phyloP scores from a whole-genome alignment of 2,888 invertebrate species.

The Glaucopsyche alexis region DNA sequence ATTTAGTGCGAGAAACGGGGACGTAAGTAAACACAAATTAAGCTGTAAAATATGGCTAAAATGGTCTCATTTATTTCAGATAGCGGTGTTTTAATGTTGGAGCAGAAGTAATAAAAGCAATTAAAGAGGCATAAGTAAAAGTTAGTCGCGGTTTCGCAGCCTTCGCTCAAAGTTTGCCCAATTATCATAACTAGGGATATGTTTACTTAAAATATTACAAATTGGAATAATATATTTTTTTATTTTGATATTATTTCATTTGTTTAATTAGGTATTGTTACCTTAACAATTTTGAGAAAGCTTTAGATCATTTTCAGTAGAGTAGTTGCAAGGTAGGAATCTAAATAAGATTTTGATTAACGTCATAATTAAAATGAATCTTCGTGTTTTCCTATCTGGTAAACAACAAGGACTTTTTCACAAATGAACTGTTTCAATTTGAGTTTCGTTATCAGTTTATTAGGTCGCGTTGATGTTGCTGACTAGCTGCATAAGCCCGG shows the following conservation, averaged over 20 bases:
- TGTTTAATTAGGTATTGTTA: neutral
- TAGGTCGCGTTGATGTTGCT: slow-evolving; percentile 2
- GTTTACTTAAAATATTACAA: slow-evolving; percentile 30
- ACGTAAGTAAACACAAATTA: slow-evolving; percentile 17
- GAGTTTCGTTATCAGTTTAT: slow-evolving; percentile 10
- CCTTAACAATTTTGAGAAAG: no score
- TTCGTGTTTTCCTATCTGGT: neutral
- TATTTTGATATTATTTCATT: neutral
- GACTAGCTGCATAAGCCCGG: neutral
- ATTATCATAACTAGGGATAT: slow-evolving; percentile 60
- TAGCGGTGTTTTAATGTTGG: slow-evolving; percentile 51
- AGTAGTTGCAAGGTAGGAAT: no score
- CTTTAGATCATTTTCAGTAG: no score
- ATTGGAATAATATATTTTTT: neutral
- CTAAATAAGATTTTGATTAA: no score
- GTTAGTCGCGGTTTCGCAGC: slow-evolving; percentile 62
- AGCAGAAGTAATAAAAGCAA: slow-evolving; percentile 66
- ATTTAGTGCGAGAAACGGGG: slow-evolving; percentile 6
- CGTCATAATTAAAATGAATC: neutral
- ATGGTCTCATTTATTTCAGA: slow-evolving; percentile 41
- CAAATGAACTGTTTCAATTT: slow-evolving; percentile 8
- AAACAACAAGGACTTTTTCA: slow-evolving; percentile 22
- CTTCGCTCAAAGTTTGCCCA: slow-evolving; percentile 64
- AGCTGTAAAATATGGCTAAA: slow-evolving; percentile 32
- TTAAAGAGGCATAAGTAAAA: slow-evolving; percentile 69